Conservation (phyloP, 2,113 vertebrate species). For the Mormoops blainvillei region DNA sequence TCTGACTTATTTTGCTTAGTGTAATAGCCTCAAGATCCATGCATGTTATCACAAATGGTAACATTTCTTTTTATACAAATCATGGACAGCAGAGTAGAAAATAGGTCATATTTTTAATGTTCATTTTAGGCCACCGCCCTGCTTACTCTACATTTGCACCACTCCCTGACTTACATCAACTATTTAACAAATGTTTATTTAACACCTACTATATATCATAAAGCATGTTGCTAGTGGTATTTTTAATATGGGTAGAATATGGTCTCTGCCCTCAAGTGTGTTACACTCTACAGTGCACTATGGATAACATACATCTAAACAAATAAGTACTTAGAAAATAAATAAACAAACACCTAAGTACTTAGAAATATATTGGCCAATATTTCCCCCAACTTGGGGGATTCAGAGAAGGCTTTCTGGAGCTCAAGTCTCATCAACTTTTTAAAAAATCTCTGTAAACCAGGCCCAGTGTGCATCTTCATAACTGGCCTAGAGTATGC, state of each 20-base stretch:
- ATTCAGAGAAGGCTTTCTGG: neutral
- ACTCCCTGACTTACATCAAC: neutral
- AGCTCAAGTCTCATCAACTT: neutral
- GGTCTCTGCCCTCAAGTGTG: neutral
- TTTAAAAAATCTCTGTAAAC: neutral
- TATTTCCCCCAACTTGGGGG: neutral
- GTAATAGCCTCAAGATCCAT: neutral
- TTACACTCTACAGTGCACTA: neutral
- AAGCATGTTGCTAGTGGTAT: neutral
- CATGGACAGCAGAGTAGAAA: neutral
- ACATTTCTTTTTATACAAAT: neutral
- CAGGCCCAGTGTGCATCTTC: neutral
- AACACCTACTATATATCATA: neutral
- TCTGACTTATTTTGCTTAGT: neutral
- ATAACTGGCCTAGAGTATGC: neutral
- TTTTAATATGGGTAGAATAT: neutral
- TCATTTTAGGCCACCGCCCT: neutral
- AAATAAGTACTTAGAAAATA: neutral
- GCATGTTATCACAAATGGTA: neutral
- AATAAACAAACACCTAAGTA: neutral
- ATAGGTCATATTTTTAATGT: neutral
- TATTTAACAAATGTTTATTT: slow-evolving; percentile 27
- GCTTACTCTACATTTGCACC: neutral
- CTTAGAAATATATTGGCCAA: neutral
- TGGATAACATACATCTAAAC: slow-evolving; percentile 7